Evolutionary conservation across 2,113 vertebrate species (phyloP), one percentile per base, ranked within the genome.

Genomic region (Oceanites oceanicus): DNA sequence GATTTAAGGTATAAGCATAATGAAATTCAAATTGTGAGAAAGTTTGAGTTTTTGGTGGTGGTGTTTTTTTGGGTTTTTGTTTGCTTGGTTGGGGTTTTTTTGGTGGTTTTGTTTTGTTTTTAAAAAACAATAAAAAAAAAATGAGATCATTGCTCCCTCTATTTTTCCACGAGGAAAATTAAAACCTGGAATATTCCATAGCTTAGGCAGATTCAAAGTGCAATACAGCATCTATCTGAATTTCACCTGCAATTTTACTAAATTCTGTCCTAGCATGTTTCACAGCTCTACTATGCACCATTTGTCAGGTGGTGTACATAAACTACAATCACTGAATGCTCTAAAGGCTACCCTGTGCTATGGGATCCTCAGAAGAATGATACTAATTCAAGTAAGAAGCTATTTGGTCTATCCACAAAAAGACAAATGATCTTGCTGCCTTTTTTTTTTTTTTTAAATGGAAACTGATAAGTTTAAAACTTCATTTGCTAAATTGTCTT

Each of bases 221-320:
- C 40, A 87, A n/a, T 40, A 27, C 2, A 70, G 32, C 25, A 61
- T 22, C 13, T 14, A n/a, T 10, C 15, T 26, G 47, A 70, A 73
- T 30, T 29, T 73, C 36, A 66, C 15, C 59, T 73, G 45, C 47
- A 56, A 8, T 21, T 49, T 40, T 13, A 45, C 16, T 45, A 58
- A 40, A 47, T 25, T 56, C 21, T 65, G 6, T 25, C 44, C 65
- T 42, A 72, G 40, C 16, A 63, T 1, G 5, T 1, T 76, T 36
- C 10, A 20, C 1, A 8, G 22, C 3, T 70, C 19, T 20, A 2
- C 15, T 61, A 26, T 1, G 12, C 29, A 50, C 15, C 6, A 44
- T 13, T 21, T 45, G 14, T 44, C 61, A 75, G 32, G 23, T 34
- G 2, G 1, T 7, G 11, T 10, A 50, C 1, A 3, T 14, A 26